Percentiles rank a stretch among this genome's conserved stretches.
Conservation (phyloP, 2,888 invertebrate species). For the Clepsis dumicolana region DNA sequence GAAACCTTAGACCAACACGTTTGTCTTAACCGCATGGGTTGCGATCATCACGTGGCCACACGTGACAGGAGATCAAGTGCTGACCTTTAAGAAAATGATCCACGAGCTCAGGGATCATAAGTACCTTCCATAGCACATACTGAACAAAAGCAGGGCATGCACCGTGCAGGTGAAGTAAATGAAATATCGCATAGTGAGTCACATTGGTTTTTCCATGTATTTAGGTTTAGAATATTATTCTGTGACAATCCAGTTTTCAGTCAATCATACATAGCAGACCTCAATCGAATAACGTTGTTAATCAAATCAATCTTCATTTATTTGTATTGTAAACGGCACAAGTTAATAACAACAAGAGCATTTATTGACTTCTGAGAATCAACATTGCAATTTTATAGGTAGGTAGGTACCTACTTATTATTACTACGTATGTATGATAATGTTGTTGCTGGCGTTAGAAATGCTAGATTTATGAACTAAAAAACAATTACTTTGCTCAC, state of each 20-base stretch:
- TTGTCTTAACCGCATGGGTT: constrained; percentile 18
- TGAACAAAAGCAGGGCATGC: constrained; percentile 3
- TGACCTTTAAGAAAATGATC: constrained; percentile 27
- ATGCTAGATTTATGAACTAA: neutral
- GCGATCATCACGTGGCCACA: constrained; percentile 37
- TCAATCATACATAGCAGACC: neutral
- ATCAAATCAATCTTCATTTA: neutral
- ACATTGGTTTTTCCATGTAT: constrained; percentile 18
- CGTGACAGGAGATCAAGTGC: constrained; percentile 23
- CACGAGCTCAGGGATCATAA: constrained; percentile 10
- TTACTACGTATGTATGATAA: neutral
- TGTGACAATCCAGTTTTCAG: neutral
- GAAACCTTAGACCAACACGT: constrained; percentile 36
- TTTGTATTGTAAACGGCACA: neutral
- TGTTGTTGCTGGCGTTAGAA: neutral
- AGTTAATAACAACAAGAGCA: constrained; percentile 4
- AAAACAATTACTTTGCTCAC: no score
- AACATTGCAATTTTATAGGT: neutral
- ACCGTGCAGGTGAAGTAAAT: constrained; percentile 22
- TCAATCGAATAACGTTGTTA: neutral
- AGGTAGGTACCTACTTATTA: neutral
- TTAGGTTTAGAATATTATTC: neutral
- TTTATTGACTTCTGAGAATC: constrained; percentile 10
- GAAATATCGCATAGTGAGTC: neutral
- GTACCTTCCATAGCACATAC: neutral